Conservation (phyloP, 2,888 invertebrate genomes). For the Tricholauxania praeusta region DNA sequence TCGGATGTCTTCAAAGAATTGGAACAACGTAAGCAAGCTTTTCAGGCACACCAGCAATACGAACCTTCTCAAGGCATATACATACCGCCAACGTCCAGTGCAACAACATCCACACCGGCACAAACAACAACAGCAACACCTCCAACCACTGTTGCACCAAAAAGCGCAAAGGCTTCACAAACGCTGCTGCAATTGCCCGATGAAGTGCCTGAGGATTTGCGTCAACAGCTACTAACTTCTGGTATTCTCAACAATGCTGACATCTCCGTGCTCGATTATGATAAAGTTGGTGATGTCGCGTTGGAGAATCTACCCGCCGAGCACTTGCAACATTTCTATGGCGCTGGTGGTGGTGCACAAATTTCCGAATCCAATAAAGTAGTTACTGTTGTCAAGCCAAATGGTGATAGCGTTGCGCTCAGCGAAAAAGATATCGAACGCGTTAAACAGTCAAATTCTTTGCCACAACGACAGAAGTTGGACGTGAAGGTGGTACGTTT, state of each 20-base stretch:
- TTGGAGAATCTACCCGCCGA: conserved; percentile 86
- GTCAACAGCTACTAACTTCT: conserved; percentile 84
- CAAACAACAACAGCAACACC: conserved; percentile 39
- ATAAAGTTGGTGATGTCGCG: conserved; percentile 88
- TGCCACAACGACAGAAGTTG: conserved; percentile 73
- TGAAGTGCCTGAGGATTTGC: conserved; percentile 88
- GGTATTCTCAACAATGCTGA: conserved; percentile 90
- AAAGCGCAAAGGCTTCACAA: conserved; percentile 54
- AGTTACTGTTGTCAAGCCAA: conserved; percentile 75
- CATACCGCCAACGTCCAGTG: conserved; percentile 37
- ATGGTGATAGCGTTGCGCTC: conserved; percentile 72
- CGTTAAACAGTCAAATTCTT: conserved; percentile 58
- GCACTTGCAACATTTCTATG: conserved; percentile 87
- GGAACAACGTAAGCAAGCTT: conserved; percentile 52
- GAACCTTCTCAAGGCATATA: conserved; percentile 8
- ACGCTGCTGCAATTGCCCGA: conserved; percentile 77
- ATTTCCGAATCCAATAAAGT: conserved; percentile 78
- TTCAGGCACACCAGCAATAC: conserved; percentile 22
- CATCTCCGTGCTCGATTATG: conserved; percentile 88
- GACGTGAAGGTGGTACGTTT: conserved; percentile 90
- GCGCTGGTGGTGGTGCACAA: conserved; percentile 83
- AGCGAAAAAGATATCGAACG: conserved; percentile 72
- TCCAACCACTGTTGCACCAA: conserved; percentile 43
- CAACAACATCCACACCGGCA: not conserved
- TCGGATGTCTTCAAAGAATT: conserved; percentile 66